Evolutionary conservation across 2,113 vertebrate genomes (phyloP), one percentile per base, ranked within the genome.

Genomic region (Scartelaos histophorus): DNA sequence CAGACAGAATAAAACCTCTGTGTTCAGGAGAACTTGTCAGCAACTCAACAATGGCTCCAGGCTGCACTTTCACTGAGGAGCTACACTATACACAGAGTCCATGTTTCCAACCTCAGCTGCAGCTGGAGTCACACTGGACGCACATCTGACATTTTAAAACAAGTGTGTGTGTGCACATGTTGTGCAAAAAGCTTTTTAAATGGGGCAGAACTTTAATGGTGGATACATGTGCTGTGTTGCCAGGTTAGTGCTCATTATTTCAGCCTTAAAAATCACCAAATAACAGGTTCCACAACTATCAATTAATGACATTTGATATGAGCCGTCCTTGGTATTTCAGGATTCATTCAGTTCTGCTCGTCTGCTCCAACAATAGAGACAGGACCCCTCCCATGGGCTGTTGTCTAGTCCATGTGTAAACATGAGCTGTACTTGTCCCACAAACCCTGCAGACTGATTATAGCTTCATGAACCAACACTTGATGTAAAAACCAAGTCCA

Each of bases 1-100:
- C 7, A 38, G 61, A 13, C 15, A n/a, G 61, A 64, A 64, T 35
- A 19, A 62, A 64, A 64, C 29, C 61, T 64, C 34, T 43, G 61
- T 64, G 61, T 64, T 64, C 17, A 38, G 17, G 29, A n/a, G 29
- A 64, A 64, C 61, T 38, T 64, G 61, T 64, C 61, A 38, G 61
- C 61, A n/a, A 35, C 61, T 38, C 24, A 34, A 61, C 58, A 61
- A 61, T 61, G 25, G 58, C 58, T 34, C 17, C 61, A 64, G 61
- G 61, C 61, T n/a, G 61, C 61, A 64, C 25, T 61, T 61, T 61
- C 58, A 61, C 24, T 17, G 58, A 34, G 25, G 13, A 61, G 25
- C 25, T 61, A 61, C 58, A 61, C 13, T 29, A 24, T 15, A 34
- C 17, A 43, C 61, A 34, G 58, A 34, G 24, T 61, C 34, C 58